Conservation (phyloP, 2,888 invertebrate species). For the Panopea generosa region DNA sequence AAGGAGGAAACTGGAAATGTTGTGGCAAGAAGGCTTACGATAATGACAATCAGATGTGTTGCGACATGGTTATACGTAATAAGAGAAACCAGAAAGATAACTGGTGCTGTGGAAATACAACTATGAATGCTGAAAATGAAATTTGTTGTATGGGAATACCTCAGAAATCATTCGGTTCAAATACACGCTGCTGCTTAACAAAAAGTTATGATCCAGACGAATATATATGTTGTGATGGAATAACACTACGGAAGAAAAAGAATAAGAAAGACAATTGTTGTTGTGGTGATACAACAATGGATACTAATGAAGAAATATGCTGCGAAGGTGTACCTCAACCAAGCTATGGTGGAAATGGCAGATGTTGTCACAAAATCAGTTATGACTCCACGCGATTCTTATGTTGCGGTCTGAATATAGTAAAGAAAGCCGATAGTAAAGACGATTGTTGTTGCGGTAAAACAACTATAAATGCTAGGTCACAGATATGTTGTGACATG, state of each 20-base stretch:
- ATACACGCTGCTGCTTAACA: conserved; percentile 39
- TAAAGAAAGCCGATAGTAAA: conserved; percentile 27
- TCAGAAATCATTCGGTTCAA: conserved; percentile 29
- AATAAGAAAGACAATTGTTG: conserved; percentile 52
- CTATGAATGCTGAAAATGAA: conserved; percentile 35
- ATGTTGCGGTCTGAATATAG: conserved; percentile 27
- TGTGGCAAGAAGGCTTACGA: conserved; percentile 42
- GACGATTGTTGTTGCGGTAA: conserved; percentile 54
- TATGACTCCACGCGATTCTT: conserved; percentile 39
- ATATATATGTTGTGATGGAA: conserved; percentile 50
- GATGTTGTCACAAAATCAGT: conserved; percentile 45
- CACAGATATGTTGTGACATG: conserved; percentile 50
- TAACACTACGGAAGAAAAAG: conserved; percentile 24
- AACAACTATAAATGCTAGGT: conserved; percentile 38
- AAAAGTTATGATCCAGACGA: conserved; percentile 35
- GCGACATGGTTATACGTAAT: conserved; percentile 26
- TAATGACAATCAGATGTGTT: conserved; percentile 30
- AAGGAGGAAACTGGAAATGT: conserved; percentile 36
- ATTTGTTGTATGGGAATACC: conserved; percentile 45
- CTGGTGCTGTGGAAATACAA: conserved; percentile 51
- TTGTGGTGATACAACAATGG: conserved; percentile 52
- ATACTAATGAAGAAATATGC: conserved; percentile 48
- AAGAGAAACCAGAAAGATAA: conserved; percentile 39
- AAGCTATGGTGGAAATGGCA: conserved; percentile 32
- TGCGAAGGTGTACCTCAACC: conserved; percentile 48